Evolutionary conservation across 2,113 vertebrate species (phyloP).

Genomic region (Cryptomyrus ogoouensis): DNA sequence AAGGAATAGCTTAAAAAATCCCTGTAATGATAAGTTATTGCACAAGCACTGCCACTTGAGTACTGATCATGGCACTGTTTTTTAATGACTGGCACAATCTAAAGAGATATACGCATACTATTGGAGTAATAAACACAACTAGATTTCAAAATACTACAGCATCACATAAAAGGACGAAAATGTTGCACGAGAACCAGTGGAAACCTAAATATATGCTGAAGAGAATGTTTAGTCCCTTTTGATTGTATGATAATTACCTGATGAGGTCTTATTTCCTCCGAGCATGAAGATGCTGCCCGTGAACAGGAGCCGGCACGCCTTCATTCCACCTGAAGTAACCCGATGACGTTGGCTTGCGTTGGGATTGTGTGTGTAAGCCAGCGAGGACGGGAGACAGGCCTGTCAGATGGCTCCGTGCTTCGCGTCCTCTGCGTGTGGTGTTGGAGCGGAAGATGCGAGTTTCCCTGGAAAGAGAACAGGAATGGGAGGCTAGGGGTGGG

Average conservation of each 20-base stretch:
- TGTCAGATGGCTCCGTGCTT: constrained; percentile 10
- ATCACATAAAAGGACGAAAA: not conserved
- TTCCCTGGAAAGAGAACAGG: not conserved
- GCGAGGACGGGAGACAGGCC: not conserved
- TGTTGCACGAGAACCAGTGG: not conserved
- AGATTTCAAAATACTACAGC: not conserved
- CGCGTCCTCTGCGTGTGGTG: not conserved
- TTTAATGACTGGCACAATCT: not conserved
- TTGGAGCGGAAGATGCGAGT: constrained; percentile 7
- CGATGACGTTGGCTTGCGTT: not conserved
- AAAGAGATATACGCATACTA: not conserved
- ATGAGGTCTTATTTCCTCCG: not conserved
- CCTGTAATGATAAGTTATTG: not conserved
- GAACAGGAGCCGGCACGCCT: not conserved
- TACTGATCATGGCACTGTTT: not conserved
- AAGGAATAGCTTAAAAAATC: not conserved
- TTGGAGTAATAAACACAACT: not conserved
- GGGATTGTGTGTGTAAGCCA: not conserved
- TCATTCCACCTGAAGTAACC: not conserved
- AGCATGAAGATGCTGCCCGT: not conserved
- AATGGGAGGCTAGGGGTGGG: not conserved
- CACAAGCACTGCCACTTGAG: not conserved
- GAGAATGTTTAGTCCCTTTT: not conserved
- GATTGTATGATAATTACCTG: not conserved
- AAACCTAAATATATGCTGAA: not conserved